Conservation (phyloP, 2,888 invertebrate genomes). For the Trachelus stipa region DNA sequence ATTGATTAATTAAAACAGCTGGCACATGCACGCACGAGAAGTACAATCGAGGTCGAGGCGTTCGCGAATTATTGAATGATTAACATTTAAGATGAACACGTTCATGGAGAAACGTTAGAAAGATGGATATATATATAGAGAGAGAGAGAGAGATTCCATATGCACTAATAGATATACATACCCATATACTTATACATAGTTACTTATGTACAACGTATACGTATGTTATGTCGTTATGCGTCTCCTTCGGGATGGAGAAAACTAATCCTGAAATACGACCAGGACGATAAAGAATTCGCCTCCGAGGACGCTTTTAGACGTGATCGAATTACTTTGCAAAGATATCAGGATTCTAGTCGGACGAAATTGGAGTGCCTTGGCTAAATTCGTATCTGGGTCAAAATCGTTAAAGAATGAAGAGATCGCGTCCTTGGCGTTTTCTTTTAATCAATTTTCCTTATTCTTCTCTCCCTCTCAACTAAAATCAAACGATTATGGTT, state of each 20-base stretch:
- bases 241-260: neutral
- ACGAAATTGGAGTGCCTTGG: slow-evolving; percentile 5
- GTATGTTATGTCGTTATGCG: neutral
- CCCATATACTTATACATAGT: too few relatives aligned
- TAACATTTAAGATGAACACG: neutral
- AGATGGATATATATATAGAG: neutral
- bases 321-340: slow-evolving; percentile 1
- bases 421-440: neutral
- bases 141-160: neutral
- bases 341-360: slow-evolving; percentile 6
- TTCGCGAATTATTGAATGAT: neutral
- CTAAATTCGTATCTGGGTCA: neutral
- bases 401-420: neutral
- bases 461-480: neutral
- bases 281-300: neutral
- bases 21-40: neutral
- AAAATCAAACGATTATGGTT: neutral
- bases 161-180: neutral
- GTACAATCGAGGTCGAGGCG: neutral
- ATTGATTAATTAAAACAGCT: neutral
- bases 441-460: neutral
- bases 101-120: neutral
- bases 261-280: neutral
- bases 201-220: too few relatives aligned
- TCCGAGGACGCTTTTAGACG: neutral